Base-by-base conservation (phyloP, 2,888 invertebrate species). In the Latheticus oryzae region DNA sequence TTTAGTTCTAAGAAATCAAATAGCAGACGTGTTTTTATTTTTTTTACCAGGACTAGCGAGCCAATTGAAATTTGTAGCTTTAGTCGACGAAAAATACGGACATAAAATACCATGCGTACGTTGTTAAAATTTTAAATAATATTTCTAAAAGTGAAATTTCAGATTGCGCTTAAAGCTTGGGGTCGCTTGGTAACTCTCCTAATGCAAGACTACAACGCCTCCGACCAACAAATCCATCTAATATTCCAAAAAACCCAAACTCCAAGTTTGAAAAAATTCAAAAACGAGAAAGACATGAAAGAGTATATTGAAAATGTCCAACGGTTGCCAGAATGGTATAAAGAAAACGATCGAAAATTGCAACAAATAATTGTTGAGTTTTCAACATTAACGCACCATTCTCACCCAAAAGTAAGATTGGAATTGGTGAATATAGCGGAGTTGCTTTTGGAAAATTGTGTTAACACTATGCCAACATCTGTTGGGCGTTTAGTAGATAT, bases 11-110 rank as follows among this genome's bases (percentile, higher is more conserved):
- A 78, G 82, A 26, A 74, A 78, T 59, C 76, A 81, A 60, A 80
- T 84, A 2, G 83, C 85, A 3, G 83, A 86, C 63, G 78, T 85
- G 69, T 76, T 87, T 26, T 82, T 85, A 69, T 79, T 83, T 68
- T 85, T 86, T 62, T 72, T 89, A 56, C 89, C 89, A 1, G 89
- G 89, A 0, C 80, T 89, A 51, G 74, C 84, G 9, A 81, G 81
- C 21, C 83, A 84, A 0, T 73, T 89, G 61, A 82, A 81, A 57
- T 82, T 85, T 62, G 82, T 88, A 12, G 83, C 84, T 50, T 78
- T 79, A 12, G 82, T 81, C 32, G 78, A 78, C 32, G 80, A 84
- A 35, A 85, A 85, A 69, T 84, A 85, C 16, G 86, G 86, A 3
- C 87, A 88, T 71, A 81, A 82, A 67, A 73, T 88, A 51, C 79